Percentiles rank a stretch among this genome's conserved stretches.
phyloP scores from a whole-genome alignment of 2,888 invertebrate genomes.

The Chrysotoxum bicinctum region DNA sequence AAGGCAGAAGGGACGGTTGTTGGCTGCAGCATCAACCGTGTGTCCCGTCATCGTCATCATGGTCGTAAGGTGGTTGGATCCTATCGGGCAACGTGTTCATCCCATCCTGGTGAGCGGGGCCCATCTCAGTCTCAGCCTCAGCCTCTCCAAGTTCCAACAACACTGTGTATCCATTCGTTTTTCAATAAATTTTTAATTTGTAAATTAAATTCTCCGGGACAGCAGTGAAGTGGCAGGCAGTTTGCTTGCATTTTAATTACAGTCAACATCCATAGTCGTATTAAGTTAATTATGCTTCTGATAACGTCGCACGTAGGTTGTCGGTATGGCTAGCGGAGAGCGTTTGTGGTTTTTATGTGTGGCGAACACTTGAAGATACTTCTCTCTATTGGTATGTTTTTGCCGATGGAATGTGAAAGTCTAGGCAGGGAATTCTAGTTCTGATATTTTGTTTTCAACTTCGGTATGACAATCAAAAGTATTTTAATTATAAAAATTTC shows the following conservation, averaged over 20 bases:
- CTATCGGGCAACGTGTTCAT: slow-evolving; percentile 5
- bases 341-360: slow-evolving; percentile 53
- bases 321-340: neutral
- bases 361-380: slow-evolving; percentile 55
- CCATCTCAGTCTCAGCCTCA: neutral
- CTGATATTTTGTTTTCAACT: slow-evolving; percentile 26
- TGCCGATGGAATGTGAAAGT: slow-evolving; percentile 54
- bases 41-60: slow-evolving; percentile 19
- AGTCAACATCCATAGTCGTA: slow-evolving; percentile 72
- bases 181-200: slow-evolving; percentile 73
- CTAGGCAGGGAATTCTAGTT: slow-evolving; percentile 4
- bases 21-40: slow-evolving; percentile 19
- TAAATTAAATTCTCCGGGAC: slow-evolving; percentile 72
- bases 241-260: slow-evolving; percentile 73
- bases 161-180: slow-evolving; percentile 65
- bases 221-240: slow-evolving; percentile 72
- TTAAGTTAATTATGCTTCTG: slow-evolving; percentile 71
- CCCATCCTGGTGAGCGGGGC: neutral
- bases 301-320: slow-evolving; percentile 61
- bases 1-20: slow-evolving; percentile 33
- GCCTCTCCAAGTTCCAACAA: neutral
- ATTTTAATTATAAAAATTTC: slow-evolving; percentile 16
- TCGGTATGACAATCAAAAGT: slow-evolving; percentile 9
- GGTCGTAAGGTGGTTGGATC: neutral
- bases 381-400: slow-evolving; percentile 37